phyloP scores from a whole-genome alignment of 1,140 invertebrate species.

The Brevipalpus yothersi region DNA sequence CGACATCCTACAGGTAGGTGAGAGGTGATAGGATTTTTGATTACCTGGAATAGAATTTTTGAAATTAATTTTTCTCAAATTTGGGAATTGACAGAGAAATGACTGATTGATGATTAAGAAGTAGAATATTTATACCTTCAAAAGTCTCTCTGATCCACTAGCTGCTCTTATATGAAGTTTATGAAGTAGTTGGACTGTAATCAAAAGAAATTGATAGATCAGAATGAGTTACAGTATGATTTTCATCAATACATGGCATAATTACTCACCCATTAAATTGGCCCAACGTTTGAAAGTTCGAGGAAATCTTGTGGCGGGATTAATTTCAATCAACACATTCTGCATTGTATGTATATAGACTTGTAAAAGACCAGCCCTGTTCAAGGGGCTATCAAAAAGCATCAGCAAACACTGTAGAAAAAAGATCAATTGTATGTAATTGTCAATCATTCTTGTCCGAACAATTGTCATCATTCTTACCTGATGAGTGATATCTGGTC shows the following conservation, averaged over 20 bases:
- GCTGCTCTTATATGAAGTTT: constrained; percentile 74
- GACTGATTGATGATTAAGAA: background rate
- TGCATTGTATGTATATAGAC: constrained; percentile 87
- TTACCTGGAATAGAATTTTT: constrained; percentile 30
- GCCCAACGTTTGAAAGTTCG: constrained; percentile 95
- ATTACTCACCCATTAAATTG: constrained; percentile 66
- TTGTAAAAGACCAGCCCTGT: constrained; percentile 30
- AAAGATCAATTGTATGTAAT: constrained; percentile 4
- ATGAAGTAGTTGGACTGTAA: constrained; percentile 80
- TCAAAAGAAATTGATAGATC: constrained; percentile 10
- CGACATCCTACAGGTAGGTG: constrained; percentile 84
- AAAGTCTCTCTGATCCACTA: constrained; percentile 61
- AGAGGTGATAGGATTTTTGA: constrained; percentile 84
- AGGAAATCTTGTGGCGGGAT: constrained; percentile 93
- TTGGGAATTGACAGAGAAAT: background rate
- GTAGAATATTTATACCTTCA: constrained; percentile 32
- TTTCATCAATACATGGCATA: constrained; percentile 3
- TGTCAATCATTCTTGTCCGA: too few species aligned
- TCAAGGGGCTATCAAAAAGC: constrained; percentile 87
- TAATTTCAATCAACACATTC: constrained; percentile 94
- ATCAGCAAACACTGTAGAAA: constrained; percentile 39
- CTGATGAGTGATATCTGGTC: constrained; percentile 87
- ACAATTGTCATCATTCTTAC: constrained; percentile 11
- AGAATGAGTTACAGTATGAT: background rate
- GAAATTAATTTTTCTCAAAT: background rate